Percentiles rank a stretch among this genome's conserved stretches.
phyloP scores from a whole-genome alignment of 2,888 invertebrate species.

The Rambutsinella grinnellia region DNA sequence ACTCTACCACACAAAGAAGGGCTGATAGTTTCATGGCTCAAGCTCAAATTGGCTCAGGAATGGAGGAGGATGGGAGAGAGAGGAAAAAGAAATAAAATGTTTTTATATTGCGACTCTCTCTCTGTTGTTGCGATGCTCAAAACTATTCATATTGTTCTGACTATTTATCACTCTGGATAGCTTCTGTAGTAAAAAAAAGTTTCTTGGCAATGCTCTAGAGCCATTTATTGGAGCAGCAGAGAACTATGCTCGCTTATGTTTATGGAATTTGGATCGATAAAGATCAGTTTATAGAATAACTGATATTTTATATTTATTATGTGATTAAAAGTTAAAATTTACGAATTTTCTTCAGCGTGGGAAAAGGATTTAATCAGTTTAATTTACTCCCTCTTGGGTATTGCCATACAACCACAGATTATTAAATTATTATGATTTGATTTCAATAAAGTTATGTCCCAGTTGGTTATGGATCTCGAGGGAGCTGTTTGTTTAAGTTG shows the following conservation, averaged over 20 bases:
- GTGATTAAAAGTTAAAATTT: too few species aligned
- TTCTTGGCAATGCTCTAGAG: too few species aligned
- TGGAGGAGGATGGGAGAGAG: constrained; percentile 6
- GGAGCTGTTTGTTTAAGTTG: constrained; percentile 20
- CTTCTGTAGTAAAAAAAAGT: too few species aligned
- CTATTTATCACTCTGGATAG: too few species aligned
- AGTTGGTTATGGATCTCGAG: constrained; percentile 14
- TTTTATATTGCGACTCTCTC: too few species aligned
- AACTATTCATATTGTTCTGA: too few species aligned
- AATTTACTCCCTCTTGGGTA: constrained; percentile 24
- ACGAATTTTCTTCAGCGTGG: too few species aligned
- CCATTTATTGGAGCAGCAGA: too few species aligned
- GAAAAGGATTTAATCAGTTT: constrained; percentile 31
- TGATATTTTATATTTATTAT: too few species aligned
- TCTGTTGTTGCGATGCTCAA: too few species aligned
- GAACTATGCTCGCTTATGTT: neutral
- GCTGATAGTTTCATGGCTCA: constrained; percentile 6
- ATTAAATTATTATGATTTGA: neutral
- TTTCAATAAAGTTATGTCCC: neutral
- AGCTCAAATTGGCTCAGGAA: constrained; percentile 42
- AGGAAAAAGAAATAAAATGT: constrained; percentile 17
- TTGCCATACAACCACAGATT: constrained; percentile 11
- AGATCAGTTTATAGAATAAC: constrained; percentile 2
- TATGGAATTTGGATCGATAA: constrained; percentile 27
- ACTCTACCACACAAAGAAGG: neutral